Percentiles rank a stretch among this genome's conserved stretches.
Conservation (phyloP, 2,797 vertebrate species). For the Chiropotes sagulatus region DNA sequence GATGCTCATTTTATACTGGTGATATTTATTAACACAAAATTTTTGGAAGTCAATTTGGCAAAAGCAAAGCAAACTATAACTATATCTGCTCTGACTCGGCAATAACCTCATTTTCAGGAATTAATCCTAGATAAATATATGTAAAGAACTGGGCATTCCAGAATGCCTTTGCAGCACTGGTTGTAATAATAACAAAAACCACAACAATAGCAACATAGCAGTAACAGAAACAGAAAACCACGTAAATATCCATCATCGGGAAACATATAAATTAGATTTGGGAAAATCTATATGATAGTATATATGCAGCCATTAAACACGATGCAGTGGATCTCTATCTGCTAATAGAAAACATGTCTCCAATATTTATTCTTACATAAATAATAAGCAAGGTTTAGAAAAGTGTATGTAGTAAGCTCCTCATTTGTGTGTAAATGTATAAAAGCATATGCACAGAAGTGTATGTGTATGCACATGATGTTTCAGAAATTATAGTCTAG, state of each 20-base stretch:
- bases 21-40: background rate
- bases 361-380: background rate
- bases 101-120: slow-evolving; percentile 9
- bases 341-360: background rate
- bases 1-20: background rate
- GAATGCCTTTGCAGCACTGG: background rate
- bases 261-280: background rate
- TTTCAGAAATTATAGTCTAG: background rate
- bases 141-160: slow-evolving; percentile 4
- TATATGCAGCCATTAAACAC: background rate
- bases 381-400: background rate
- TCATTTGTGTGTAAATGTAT: background rate
- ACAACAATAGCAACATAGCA: background rate
- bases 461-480: background rate
- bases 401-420: background rate
- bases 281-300: background rate
- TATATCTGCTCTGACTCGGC: background rate
- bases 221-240: slow-evolving; percentile 31
- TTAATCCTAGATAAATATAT: background rate
- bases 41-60: background rate
- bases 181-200: slow-evolving; percentile 23
- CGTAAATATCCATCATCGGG: background rate
- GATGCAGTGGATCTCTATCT: background rate
- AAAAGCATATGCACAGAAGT: background rate
- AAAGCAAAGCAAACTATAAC: background rate